A percentile compares a stretch with the other conserved stretches of the same genome.
Evolutionary conservation across 2,113 vertebrate species (phyloP).

Genomic region (Oncorhynchus nerka): DNA sequence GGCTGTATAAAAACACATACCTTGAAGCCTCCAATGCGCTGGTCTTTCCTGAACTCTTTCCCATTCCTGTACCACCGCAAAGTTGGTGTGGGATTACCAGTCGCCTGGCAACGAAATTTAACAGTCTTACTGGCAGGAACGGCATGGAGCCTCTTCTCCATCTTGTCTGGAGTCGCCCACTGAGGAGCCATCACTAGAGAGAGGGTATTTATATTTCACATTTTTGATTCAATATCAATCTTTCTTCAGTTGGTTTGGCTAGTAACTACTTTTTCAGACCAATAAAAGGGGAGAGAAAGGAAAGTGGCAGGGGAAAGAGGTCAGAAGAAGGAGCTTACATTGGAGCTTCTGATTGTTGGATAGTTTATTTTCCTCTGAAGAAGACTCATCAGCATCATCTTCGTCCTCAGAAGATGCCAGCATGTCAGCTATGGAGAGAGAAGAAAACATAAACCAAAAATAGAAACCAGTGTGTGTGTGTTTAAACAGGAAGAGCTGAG

Average conservation of each 20-base stretch:
- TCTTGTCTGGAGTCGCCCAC: conserved; percentile 88
- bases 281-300: neutral
- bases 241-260: no score
- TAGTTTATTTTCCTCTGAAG: conserved; percentile 83
- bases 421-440: conserved; percentile 62
- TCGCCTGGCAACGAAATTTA: conserved; percentile 86
- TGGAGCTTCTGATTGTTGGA: conserved; percentile 66
- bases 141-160: conserved; percentile 87
- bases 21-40: conserved; percentile 90
- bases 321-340: conserved; percentile 44
- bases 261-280: no score
- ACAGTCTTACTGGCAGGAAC: conserved; percentile 85
- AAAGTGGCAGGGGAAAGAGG: conserved; percentile 21
- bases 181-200: conserved; percentile 76
- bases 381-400: conserved; percentile 89
- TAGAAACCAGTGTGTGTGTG: neutral
- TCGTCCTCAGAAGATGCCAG: conserved; percentile 88
- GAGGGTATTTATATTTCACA: neutral
- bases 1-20: conserved; percentile 54
- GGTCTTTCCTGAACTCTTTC: conserved; percentile 86
- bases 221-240: neutral
- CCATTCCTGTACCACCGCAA: conserved; percentile 91
- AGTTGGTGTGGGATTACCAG: conserved; percentile 79
- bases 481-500: conserved; percentile 5
- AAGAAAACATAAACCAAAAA: no score